Percentiles rank a stretch among this genome's conserved stretches.
Conservation (phyloP, 2,113 vertebrate species). For the Aleadryas rufinucha region DNA sequence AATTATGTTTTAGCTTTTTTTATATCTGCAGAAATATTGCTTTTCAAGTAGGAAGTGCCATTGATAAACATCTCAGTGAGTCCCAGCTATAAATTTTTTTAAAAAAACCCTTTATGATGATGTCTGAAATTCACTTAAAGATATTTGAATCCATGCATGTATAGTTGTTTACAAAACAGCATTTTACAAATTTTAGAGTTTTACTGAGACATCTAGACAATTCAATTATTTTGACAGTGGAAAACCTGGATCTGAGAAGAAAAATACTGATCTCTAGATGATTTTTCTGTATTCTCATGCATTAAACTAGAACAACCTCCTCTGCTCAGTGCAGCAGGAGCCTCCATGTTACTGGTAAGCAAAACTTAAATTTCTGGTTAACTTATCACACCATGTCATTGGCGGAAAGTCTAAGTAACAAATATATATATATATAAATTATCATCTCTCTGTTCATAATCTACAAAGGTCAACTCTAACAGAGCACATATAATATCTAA, state of each 20-base stretch:
- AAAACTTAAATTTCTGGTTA: neutral
- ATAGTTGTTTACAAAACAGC: neutral
- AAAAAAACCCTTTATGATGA: accelerated
- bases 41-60: neutral
- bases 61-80: neutral
- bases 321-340: neutral
- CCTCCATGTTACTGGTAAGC: neutral
- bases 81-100: neutral
- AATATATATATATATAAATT: neutral
- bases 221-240: neutral
- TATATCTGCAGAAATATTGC: neutral
- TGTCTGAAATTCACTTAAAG: neutral
- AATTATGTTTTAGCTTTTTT: neutral
- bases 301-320: neutral
- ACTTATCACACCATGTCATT: neutral
- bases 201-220: neutral
- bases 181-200: neutral
- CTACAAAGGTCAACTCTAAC: neutral
- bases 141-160: neutral
- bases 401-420: neutral
- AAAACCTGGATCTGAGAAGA: neutral
- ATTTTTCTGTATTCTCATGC: neutral
- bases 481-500: neutral
- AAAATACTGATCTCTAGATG: neutral
- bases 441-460: neutral